phyloP scores from a whole-genome alignment of 2,797 vertebrate genomes.

The Cygnus olor region DNA sequence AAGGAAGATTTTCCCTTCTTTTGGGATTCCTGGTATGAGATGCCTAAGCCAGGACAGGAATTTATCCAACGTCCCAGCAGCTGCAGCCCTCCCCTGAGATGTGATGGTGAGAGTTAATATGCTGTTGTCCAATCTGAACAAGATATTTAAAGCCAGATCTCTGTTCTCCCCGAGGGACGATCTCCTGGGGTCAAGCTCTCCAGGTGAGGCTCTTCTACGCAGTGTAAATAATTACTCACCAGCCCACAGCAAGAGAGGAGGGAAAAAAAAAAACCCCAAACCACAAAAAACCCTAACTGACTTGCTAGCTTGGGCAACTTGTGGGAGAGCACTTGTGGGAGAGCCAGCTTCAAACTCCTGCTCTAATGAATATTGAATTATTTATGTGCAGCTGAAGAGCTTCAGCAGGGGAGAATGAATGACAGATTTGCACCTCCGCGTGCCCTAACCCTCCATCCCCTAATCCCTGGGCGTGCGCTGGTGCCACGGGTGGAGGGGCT shows the following conservation, averaged over 20 bases:
- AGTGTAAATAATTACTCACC: constrained; percentile 34
- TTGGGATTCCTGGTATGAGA: neutral
- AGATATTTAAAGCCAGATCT: constrained; percentile 9
- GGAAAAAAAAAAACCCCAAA: neutral
- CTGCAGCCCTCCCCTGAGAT: constrained; percentile 1
- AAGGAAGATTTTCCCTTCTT: neutral
- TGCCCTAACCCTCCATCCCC: neutral
- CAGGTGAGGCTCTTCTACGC: neutral
- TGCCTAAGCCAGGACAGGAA: neutral
- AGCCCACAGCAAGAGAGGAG: neutral
- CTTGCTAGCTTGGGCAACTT: neutral
- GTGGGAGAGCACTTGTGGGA: neutral
- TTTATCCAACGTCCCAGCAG: neutral
- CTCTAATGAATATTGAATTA: constrained; percentile 50
- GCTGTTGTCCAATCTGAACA: neutral
- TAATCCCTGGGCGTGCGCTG: neutral
- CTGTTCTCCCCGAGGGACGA: neutral
- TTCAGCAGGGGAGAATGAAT: neutral
- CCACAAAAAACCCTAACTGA: neutral
- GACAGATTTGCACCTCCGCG: neutral
- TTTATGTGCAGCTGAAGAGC: neutral
- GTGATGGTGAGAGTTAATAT: neutral
- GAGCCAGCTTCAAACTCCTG: constrained; percentile 29
- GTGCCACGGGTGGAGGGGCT: neutral
- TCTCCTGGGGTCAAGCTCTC: neutral